phyloP scores from a whole-genome alignment of 2,888 invertebrate species.

The Clistopyga incitator region DNA sequence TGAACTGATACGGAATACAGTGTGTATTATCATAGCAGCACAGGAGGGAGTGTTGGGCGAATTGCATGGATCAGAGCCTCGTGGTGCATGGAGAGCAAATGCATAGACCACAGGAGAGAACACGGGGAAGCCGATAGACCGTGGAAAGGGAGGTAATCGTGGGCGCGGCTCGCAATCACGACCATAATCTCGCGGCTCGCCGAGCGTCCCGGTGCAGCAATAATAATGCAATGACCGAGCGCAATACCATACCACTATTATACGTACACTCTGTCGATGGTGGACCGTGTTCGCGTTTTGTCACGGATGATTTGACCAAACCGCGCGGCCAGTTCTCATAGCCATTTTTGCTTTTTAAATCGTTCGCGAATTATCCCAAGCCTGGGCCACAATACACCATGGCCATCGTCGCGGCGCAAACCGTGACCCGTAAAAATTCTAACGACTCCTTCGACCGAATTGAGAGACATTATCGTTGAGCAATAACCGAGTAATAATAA shows the following conservation, averaged over 20 bases:
- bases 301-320: conserved; percentile 68
- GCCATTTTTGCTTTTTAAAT: conserved; percentile 35
- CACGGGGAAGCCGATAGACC: conserved; percentile 75
- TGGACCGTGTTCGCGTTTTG: conserved; percentile 66
- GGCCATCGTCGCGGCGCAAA: conserved; percentile 28
- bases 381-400: conserved; percentile 14
- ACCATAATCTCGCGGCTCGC: conserved; percentile 70
- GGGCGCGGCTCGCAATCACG: conserved; percentile 76
- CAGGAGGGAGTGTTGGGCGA: conserved; percentile 37
- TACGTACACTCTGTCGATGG: conserved; percentile 56
- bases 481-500: conserved; percentile 50
- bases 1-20: conserved; percentile 34
- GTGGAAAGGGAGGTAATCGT: conserved; percentile 81
- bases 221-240: conserved; percentile 73
- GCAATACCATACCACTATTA: conserved; percentile 70
- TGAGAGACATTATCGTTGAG: conserved; percentile 51
- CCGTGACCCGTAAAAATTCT: conserved; percentile 61
- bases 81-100: conserved; percentile 42
- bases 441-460: conserved; percentile 41
- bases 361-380: conserved; percentile 56
- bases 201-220: conserved; percentile 69
- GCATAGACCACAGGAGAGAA: conserved; percentile 40
- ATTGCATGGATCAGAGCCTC: conserved; percentile 57
- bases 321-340: conserved; percentile 50
- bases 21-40: conserved; percentile 47